Percentiles rank a stretch among this genome's conserved stretches.
Evolutionary conservation across 1,140 invertebrate species (phyloP).

Genomic region (Vollenhovia emeryi): DNA sequence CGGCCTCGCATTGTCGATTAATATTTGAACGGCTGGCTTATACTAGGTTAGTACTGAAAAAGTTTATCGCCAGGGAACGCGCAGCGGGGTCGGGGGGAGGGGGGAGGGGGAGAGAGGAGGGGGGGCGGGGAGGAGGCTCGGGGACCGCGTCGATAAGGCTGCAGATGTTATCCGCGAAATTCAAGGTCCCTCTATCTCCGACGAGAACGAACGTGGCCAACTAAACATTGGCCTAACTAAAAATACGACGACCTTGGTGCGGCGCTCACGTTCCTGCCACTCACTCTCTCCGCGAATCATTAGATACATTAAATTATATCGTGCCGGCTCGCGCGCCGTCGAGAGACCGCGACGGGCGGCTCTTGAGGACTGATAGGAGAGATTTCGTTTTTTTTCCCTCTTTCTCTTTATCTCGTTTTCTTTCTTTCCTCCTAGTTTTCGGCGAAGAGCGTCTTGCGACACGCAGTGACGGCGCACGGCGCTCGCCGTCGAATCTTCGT

Average conservation of each 20-base stretch:
- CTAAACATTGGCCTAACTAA: slow-evolving; percentile 85
- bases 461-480: neutral
- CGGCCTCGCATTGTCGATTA: slow-evolving; percentile 79
- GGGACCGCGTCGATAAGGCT: slow-evolving; percentile 80
- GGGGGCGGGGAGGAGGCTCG: neutral
- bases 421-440: neutral
- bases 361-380: slow-evolving; percentile 22
- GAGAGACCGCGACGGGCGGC: slow-evolving; percentile 22
- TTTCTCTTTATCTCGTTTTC: neutral
- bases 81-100: neutral
- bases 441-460: slow-evolving; percentile 19
- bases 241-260: slow-evolving; percentile 84
- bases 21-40: slow-evolving; percentile 85
- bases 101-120: too few species aligned
- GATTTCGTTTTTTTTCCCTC: neutral
- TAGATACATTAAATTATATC: slow-evolving; percentile 78
- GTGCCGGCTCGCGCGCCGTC: slow-evolving; percentile 44
- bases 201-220: slow-evolving; percentile 79
- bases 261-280: slow-evolving; percentile 78
- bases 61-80: slow-evolving; percentile 76
- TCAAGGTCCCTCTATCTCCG: slow-evolving; percentile 85
- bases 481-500: slow-evolving; percentile 20
- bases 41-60: slow-evolving; percentile 85
- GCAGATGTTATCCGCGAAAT: slow-evolving; percentile 85
- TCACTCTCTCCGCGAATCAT: slow-evolving; percentile 74